Conservation (phyloP, 2,888 invertebrate genomes). For the Steinernema carpocapsae region DNA sequence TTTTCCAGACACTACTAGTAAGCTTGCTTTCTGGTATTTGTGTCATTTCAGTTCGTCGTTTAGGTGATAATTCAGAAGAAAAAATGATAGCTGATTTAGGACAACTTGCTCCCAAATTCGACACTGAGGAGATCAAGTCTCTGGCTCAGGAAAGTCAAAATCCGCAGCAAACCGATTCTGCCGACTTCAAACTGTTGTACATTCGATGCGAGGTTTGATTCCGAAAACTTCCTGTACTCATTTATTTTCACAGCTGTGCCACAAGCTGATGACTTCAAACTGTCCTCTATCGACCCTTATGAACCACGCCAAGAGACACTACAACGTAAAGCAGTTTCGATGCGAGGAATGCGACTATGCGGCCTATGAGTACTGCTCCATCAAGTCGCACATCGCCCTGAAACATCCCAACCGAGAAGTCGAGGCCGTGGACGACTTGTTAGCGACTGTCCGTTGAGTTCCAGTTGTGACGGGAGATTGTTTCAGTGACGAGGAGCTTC, state of each 20-base stretch:
- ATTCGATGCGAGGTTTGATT: constrained; percentile 16
- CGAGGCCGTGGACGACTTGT: constrained; percentile 21
- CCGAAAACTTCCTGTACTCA: background rate
- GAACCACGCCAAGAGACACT: constrained; percentile 47
- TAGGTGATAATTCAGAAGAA: constrained; percentile 38
- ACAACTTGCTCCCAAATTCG: constrained; percentile 28
- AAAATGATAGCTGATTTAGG: constrained; percentile 39
- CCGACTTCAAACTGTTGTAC: constrained; percentile 21
- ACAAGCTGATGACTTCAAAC: constrained; percentile 32
- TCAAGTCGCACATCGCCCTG: constrained; percentile 40
- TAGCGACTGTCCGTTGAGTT: too few relatives aligned
- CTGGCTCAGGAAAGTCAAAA: background rate
- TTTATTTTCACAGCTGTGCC: constrained; percentile 38
- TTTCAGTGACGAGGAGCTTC: constrained; percentile 22
- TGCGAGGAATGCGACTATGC: constrained; percentile 43
- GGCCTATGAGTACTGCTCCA: constrained; percentile 38
- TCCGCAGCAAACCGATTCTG: background rate
- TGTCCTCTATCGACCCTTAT: constrained; percentile 40
- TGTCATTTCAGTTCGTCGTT: background rate
- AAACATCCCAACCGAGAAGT: constrained; percentile 40
- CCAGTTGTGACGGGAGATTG: background rate
- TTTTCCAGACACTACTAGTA: constrained; percentile 44
- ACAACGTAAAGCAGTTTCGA: constrained; percentile 46
- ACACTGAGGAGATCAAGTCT: constrained; percentile 17
- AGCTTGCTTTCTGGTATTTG: background rate